Base-by-base conservation (phyloP, 2,113 vertebrate genomes). In the Indicator indicator region DNA sequence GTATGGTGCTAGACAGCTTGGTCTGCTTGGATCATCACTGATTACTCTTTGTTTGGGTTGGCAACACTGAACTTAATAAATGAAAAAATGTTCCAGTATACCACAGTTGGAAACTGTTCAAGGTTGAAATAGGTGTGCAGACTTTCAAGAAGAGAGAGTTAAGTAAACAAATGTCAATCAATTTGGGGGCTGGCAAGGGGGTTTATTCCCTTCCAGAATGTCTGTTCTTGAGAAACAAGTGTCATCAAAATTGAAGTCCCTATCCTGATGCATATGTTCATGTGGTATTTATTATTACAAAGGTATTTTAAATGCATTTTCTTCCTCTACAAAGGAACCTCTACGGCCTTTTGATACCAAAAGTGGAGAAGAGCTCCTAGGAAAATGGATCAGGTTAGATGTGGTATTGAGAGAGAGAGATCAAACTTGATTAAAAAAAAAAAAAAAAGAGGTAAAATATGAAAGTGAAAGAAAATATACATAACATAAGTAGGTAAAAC, bases 11-110 rank as follows among this genome's bases (percentile, higher is more conserved):
- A 98, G 98, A 98, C 98, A 97, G 98, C 97, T 98, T 97, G 98
- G 98, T 98, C 97, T 98, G 97, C 97, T 98, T 97, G 98, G 98
- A 98, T 98, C 98, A 98, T 98, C 98, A 97, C 97, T 98, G 98
- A 98, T 98, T 98, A 98, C 97, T 98, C 98, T 98, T 98, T 98
- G 98, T 98, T 98, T 98, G 98, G 98, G 97, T 98, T 98, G 98
- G 98, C 98, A 98, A 98, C 97, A 98, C 97, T 98, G 97, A 98
- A 98, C 98, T 98, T 98, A 98, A 97, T 98, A 98, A 98, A 98
- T 98, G 97, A 98, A 98, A 98, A 98, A 98, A 97, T 98, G 97
- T 98, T 98, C 97, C 98, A 98, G 97, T 97, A 97, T 98, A 98
- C 98, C 97, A 97, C 97, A 98, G 98, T 98, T 98, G 98, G 98